Evolutionary conservation across 1,140 invertebrate genomes (phyloP).

Genomic region (Atta cephalotes): DNA sequence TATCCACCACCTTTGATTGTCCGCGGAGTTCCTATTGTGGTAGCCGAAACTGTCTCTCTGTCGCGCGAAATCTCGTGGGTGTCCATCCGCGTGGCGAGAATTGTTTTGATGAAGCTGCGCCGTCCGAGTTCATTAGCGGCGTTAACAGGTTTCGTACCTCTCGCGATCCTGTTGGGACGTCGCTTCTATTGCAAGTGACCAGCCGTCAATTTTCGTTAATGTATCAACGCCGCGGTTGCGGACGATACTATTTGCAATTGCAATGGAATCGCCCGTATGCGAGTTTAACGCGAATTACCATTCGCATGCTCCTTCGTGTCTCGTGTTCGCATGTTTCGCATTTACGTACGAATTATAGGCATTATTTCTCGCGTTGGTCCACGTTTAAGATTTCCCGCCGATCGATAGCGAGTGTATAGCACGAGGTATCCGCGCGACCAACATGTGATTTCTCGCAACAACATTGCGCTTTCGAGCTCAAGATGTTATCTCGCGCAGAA

Average conservation of each 20-base stretch:
- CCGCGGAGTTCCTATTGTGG: constrained; percentile 69
- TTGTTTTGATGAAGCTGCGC: constrained; percentile 65
- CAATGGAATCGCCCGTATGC: background rate
- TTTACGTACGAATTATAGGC: constrained; percentile 55
- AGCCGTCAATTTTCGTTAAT: constrained; percentile 37
- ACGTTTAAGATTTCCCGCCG: constrained; percentile 52
- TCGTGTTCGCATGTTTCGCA: constrained; percentile 40
- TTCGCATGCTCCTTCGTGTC: constrained; percentile 15
- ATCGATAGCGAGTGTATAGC: constrained; percentile 31
- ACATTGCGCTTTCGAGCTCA: constrained; percentile 37
- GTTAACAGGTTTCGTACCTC: constrained; percentile 43
- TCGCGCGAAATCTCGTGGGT: constrained; percentile 25
- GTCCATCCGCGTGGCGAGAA: background rate
- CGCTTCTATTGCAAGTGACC: background rate
- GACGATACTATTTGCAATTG: constrained; percentile 19
- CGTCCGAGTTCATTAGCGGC: constrained; percentile 42
- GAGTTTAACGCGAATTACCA: background rate
- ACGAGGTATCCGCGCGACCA: constrained; percentile 20
- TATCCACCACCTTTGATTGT: constrained; percentile 72
- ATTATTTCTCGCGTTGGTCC: constrained; percentile 51
- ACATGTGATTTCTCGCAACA: constrained; percentile 49
- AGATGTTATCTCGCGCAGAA: constrained; percentile 32
- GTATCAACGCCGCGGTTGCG: constrained; percentile 16
- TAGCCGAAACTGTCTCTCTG: constrained; percentile 43
- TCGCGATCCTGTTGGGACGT: background rate